A percentile compares a stretch with the other conserved stretches of the same genome.
Evolutionary conservation across 1,140 invertebrate species (phyloP).

Genomic region (Cydia amplana): DNA sequence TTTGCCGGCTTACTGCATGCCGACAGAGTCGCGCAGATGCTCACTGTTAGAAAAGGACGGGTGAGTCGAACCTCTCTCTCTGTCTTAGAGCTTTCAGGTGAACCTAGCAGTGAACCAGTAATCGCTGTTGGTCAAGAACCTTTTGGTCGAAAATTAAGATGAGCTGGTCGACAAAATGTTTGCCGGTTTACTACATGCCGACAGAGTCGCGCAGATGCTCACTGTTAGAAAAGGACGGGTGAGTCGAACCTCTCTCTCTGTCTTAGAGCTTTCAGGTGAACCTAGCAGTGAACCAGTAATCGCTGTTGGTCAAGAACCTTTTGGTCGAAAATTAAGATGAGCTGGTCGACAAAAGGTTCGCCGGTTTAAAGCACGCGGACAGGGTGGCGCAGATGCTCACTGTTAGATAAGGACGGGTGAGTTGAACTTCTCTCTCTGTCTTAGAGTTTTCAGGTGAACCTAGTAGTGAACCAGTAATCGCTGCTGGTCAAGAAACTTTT

Average conservation of each 20-base stretch:
- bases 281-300: conserved; percentile 62
- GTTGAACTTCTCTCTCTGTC: conserved; percentile 28
- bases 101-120: conserved; percentile 63
- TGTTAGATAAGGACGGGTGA: conserved; percentile 87
- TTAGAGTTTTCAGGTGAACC: conserved; percentile 53
- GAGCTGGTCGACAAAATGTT: conserved; percentile 83
- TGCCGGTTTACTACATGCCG: conserved; percentile 82
- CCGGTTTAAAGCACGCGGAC: conserved; percentile 83
- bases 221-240: conserved; percentile 88
- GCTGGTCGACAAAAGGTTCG: conserved; percentile 81
- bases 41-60: conserved; percentile 87
- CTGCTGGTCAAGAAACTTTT: conserved; percentile 75
- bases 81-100: conserved; percentile 46
- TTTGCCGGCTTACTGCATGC: conserved; percentile 83
- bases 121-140: conserved; percentile 71
- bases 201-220: conserved; percentile 84
- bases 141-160: conserved; percentile 80
- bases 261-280: conserved; percentile 52
- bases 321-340: conserved; percentile 81
- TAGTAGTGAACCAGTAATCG: conserved; percentile 64
- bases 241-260: conserved; percentile 37
- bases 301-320: conserved; percentile 72
- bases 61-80: conserved; percentile 62
- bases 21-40: conserved; percentile 83
- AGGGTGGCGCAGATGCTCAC: conserved; percentile 84